phyloP scores from a whole-genome alignment of 2,797 vertebrate genomes.

The Gorsachius magnificus region DNA sequence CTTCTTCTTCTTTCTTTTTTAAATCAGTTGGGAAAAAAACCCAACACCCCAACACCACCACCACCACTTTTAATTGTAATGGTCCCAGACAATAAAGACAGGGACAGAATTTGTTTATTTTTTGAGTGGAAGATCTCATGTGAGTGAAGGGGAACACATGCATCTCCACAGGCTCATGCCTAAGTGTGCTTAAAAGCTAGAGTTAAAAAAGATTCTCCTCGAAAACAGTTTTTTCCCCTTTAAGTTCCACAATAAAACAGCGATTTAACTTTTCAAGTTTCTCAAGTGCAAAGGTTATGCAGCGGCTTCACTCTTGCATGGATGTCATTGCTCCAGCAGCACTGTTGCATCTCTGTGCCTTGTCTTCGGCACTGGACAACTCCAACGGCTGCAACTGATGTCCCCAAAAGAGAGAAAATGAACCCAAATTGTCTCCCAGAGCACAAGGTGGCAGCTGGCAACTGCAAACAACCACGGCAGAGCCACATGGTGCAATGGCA shows the following conservation, averaged over 20 bases:
- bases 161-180: neutral
- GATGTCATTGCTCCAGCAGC: neutral
- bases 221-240: neutral
- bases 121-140: neutral
- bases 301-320: rapidly evolving
- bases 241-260: neutral
- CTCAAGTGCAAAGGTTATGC: neutral
- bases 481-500: rapidly evolving
- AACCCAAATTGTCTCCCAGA: rapidly evolving
- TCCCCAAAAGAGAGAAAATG: neutral
- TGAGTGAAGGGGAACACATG: rapidly evolving
- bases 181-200: neutral
- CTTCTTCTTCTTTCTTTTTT: neutral
- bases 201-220: neutral
- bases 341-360: neutral
- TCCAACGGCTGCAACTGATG: neutral
- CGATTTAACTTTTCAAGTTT: neutral
- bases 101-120: neutral
- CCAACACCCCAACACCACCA: too few species aligned
- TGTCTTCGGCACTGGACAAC: neutral
- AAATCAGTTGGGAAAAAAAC: too few species aligned
- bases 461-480: rapidly evolving
- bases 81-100: neutral
- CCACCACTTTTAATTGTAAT: neutral
- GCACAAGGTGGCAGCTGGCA: neutral